Conservation (phyloP, 1,140 invertebrate species). For the Hirudo medicinalis region DNA sequence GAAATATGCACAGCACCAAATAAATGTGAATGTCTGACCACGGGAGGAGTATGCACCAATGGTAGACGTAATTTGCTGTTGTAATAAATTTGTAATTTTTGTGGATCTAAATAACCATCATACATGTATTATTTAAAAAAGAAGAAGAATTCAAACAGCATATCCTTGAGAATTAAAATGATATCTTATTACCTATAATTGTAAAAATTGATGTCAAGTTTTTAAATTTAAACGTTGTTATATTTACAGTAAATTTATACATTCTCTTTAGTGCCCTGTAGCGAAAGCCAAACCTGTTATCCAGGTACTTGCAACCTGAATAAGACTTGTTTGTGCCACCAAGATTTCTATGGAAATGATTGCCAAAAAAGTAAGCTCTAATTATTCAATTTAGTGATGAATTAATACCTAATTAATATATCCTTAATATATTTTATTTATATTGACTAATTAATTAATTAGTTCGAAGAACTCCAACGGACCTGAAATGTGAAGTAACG, state of each 20-base stretch:
- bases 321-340: not conserved
- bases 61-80: not conserved
- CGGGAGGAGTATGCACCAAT: constrained; percentile 3
- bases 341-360: not conserved
- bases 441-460: not conserved
- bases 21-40: not conserved
- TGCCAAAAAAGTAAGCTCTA: not conserved
- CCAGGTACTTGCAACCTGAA: not conserved
- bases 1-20: not conserved
- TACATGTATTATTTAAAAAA: not conserved
- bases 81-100: not conserved
- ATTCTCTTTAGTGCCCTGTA: not conserved
- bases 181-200: not conserved
- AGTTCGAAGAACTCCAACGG: not conserved
- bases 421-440: no score
- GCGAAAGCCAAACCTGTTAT: not conserved
- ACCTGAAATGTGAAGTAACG: not conserved
- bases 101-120: not conserved
- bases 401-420: not conserved
- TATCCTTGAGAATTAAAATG: not conserved
- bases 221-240: not conserved
- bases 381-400: not conserved
- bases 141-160: not conserved
- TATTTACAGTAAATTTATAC: not conserved
- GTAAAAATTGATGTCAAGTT: not conserved